Evolutionary conservation across 2,888 invertebrate genomes (phyloP).

Genomic region (Leucoma salicis): DNA sequence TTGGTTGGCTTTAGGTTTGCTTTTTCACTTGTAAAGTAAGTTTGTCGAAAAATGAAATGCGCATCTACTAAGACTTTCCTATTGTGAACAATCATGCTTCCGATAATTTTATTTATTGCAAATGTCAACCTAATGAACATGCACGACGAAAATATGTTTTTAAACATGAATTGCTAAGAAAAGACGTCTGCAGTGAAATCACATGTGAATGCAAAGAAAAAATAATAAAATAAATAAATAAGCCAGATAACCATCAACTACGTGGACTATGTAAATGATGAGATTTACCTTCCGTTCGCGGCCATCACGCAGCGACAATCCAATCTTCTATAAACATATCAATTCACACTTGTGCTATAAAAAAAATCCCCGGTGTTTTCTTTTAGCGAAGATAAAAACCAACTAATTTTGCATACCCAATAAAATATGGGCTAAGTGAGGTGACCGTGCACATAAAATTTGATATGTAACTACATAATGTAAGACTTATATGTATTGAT

Average conservation of each 20-base stretch:
- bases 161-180: constrained; percentile 73
- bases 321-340: constrained; percentile 54
- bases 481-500: constrained; percentile 33
- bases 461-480: constrained; percentile 37
- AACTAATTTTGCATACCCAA: constrained; percentile 38
- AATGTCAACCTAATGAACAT: constrained; percentile 50
- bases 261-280: constrained; percentile 54
- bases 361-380: constrained; percentile 36
- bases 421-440: constrained; percentile 46
- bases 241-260: constrained; percentile 77
- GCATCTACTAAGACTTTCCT: constrained; percentile 56
- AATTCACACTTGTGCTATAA: constrained; percentile 44
- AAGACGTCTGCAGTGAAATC: constrained; percentile 79
- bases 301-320: constrained; percentile 41
- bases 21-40: not conserved
- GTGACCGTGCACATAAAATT: constrained; percentile 53
- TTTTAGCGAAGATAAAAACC: constrained; percentile 38
- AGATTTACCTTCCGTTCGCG: constrained; percentile 61
- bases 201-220: constrained; percentile 79
- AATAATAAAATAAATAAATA: constrained; percentile 75
- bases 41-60: constrained; percentile 69
- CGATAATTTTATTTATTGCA: constrained; percentile 44
- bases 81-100: constrained; percentile 51
- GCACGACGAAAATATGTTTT: constrained; percentile 43
- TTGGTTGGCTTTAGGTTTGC: constrained; percentile 28